Evolutionary conservation across 2,888 invertebrate genomes (phyloP), one percentile per base, ranked within the genome.

Genomic region (Chymomyza fuscimana): DNA sequence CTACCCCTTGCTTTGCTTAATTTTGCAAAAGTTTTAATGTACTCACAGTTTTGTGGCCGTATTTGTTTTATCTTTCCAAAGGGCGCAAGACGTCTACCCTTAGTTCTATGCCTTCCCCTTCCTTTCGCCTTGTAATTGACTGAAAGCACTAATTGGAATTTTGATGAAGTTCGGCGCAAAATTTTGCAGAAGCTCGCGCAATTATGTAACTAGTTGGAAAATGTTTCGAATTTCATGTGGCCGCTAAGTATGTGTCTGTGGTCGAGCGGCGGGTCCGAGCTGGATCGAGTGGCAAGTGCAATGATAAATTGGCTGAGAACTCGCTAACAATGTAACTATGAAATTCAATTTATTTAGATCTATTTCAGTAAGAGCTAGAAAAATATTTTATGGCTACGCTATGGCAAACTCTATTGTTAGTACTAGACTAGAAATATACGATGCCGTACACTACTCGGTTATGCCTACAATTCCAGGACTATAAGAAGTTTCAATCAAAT

Each of bases 81-180:
- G 15, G 51, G 51, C 51, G 51, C n/a, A 51, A 9, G n/a, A 51
- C 5, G 51, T 16, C n/a, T 9, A 16, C 51, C 0, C 32, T 32
- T 9, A 56, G 56, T 46, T 46, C 12, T 46, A 12, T 19, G 81
- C 75, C 75, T 85, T 83, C 73, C 83, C 70, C 66, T 60, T 66
- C 67, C 69, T 16, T 5, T 59, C 54, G 82, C 81, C 86, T 83
- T 83, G 86, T 83, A 83, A 83, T 83, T 86, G 82, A 86, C 84
- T 83, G 86, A 81, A 83, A 83, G 82, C 82, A 84, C 82, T 83
- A 83, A 83, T 83, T 83, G 82, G 86, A 83, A 83, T 83, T 83
- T 83, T 86, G 82, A 83, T 83, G 86, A 83, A 86, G 84, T 86
- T 83, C 82, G 84, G 84, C 84, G 74, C 72, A 79, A 46, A 86